phyloP scores from a whole-genome alignment of 2,888 invertebrate species.

The Lasioglossum vierecki region DNA sequence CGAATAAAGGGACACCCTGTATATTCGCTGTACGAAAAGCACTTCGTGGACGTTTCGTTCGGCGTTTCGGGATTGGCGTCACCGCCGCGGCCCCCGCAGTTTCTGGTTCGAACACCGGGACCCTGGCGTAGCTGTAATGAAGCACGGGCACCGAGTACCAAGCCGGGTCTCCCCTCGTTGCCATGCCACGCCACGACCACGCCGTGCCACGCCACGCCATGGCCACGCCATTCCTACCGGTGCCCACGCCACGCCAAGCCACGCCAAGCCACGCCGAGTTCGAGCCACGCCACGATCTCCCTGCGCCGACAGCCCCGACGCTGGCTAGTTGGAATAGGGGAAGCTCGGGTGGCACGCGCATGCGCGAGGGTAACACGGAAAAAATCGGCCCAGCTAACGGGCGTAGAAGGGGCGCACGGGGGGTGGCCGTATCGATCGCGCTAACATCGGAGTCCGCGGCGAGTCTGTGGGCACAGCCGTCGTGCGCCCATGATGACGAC shows the following conservation, averaged over 20 bases:
- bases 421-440: slow-evolving; percentile 81
- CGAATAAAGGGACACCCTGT: slow-evolving; percentile 8
- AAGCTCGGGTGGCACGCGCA: slow-evolving; percentile 66
- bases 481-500: slow-evolving; percentile 70
- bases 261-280: not conserved
- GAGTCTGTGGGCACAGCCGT: slow-evolving; percentile 84
- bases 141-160: slow-evolving; percentile 48
- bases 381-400: slow-evolving; percentile 86
- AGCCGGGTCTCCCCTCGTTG: slow-evolving; percentile 18
- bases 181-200: not conserved
- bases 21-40: slow-evolving; percentile 9
- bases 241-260: not conserved
- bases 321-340: slow-evolving; percentile 67
- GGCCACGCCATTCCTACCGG: slow-evolving; percentile 8
- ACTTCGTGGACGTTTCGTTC: slow-evolving; percentile 35
- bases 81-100: slow-evolving; percentile 57
- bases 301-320: slow-evolving; percentile 42
- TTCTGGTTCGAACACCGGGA: slow-evolving; percentile 53
- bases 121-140: slow-evolving; percentile 71
- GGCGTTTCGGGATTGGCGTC: slow-evolving; percentile 60
- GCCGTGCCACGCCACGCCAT: not conserved
- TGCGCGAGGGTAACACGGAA: slow-evolving; percentile 81
- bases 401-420: slow-evolving; percentile 62
- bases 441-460: slow-evolving; percentile 78
- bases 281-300: slow-evolving; percentile 25